These are phyloP conservation scores for Setophaga kirtlandii DNA, from an alignment of 2,113 vertebrate genomes.

Conservation along the genomic window DNA sequence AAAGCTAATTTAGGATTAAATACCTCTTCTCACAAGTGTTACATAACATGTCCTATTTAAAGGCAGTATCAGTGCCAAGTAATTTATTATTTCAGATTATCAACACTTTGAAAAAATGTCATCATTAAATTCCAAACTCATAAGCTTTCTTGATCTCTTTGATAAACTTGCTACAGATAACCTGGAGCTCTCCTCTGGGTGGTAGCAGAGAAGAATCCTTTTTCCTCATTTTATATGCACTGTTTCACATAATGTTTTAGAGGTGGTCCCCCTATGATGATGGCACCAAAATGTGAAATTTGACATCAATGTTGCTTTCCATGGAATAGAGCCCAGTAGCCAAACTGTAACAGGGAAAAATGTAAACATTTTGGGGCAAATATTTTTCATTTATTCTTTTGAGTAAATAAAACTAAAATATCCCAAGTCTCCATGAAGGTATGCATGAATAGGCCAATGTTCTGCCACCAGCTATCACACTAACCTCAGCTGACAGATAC, in stretches of 20 bases:
- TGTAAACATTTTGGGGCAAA: background rate
- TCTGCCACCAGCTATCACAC: background rate
- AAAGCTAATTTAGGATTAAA: slow-evolving; percentile 27
- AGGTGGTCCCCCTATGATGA: rapidly evolving
- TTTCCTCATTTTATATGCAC: background rate
- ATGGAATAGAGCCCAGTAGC: background rate
- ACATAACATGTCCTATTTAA: slow-evolving; percentile 41
- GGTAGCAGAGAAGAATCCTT: background rate
- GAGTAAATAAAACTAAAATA: background rate
- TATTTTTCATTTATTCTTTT: background rate
- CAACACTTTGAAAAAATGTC: background rate
- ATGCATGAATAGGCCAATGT: background rate
- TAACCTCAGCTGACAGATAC: background rate
- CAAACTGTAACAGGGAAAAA: background rate
- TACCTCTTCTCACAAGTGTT: background rate
- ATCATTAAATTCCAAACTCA: background rate
- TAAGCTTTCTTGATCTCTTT: background rate
- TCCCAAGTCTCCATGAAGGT: background rate
- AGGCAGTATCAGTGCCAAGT: background rate
- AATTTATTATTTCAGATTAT: slow-evolving; percentile 22
- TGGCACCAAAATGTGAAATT: background rate
- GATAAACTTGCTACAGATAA: background rate
- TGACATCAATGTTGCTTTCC: background rate
- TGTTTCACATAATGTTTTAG: background rate
- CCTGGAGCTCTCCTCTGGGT: background rate